These are phyloP conservation scores for Odocoileus hemionus DNA, from an alignment of 2,113 vertebrate genomes.

Conservation along the genomic window DNA sequence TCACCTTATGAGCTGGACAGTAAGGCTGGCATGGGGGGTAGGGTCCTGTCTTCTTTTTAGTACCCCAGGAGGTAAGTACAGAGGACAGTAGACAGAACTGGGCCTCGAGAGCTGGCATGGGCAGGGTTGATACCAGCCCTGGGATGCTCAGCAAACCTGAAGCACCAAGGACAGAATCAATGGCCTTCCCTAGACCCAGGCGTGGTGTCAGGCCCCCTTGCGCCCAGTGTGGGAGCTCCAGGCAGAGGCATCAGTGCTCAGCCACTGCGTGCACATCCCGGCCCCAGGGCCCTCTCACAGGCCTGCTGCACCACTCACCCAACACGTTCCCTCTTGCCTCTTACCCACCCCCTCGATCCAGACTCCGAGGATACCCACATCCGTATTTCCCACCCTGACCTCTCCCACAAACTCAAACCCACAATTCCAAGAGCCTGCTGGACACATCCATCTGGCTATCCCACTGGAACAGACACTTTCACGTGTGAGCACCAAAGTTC, in stretches of 20 bases:
- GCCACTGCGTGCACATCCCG: neutral
- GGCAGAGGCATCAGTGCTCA: neutral
- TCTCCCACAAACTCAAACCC: neutral
- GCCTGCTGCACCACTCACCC: neutral
- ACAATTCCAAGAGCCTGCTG: neutral
- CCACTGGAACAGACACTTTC: neutral
- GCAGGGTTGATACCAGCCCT: neutral
- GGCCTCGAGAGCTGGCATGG: neutral
- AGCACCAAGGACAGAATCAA: neutral
- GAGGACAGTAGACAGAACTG: neutral
- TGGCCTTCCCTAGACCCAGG: neutral
- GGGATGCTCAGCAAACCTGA: neutral
- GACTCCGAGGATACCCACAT: neutral
- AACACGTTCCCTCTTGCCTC: rapidly evolving
- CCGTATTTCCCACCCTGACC: neutral
- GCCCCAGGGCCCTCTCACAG: neutral
- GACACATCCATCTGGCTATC: neutral
- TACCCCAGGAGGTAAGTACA: neutral
- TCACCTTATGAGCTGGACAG: neutral
- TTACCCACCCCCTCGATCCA: neutral
- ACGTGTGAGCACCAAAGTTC: neutral
- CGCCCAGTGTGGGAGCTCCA: neutral
- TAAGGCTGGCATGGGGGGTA: neutral
- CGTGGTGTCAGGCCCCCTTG: rapidly evolving
- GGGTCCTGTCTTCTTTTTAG: neutral